These are phyloP conservation scores for Lepidochitona cinerea DNA, from an alignment of 2,888 invertebrate genomes.

Conservation along the genomic window DNA sequence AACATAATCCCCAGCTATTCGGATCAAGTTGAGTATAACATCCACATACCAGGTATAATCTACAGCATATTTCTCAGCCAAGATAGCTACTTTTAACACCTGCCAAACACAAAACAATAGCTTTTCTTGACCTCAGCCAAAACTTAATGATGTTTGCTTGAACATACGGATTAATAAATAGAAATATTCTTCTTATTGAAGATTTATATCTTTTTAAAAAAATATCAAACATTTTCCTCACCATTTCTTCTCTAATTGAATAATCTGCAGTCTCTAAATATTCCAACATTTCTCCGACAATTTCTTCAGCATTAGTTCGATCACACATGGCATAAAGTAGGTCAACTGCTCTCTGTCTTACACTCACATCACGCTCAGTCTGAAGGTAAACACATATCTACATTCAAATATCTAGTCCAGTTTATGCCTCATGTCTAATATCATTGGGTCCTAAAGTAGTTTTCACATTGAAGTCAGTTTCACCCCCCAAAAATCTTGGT, in stretches of 20 bases:
- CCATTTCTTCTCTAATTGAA: slow-evolving; percentile 99
- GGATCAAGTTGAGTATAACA: slow-evolving; percentile 97
- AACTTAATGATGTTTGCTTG: no score
- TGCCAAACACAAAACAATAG: no score
- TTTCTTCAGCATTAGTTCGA: slow-evolving; percentile 98
- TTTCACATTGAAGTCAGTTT: no score
- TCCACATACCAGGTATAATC: slow-evolving; percentile 99
- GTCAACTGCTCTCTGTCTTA: slow-evolving; percentile 98
- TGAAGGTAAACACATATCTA: slow-evolving; percentile 64
- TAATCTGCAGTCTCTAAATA: slow-evolving; percentile 99
- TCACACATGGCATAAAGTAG: slow-evolving; percentile 99
- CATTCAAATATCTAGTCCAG: no score
- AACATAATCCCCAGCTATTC: slow-evolving; percentile 99
- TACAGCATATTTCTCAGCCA: slow-evolving; percentile 99
- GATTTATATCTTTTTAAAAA: no score
- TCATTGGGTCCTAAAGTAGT: no score
- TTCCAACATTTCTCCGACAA: slow-evolving; percentile 99
- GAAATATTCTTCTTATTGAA: no score
- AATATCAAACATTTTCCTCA: no score
- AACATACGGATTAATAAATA: no score
- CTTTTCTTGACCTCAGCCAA: no score
- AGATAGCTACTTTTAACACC: slow-evolving; percentile 97
- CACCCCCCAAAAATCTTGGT: no score
- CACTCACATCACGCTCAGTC: slow-evolving; percentile 99
- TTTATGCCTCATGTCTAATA: no score